Conservation (phyloP, 2,888 invertebrate genomes). For the Tinea semifulvella region DNA sequence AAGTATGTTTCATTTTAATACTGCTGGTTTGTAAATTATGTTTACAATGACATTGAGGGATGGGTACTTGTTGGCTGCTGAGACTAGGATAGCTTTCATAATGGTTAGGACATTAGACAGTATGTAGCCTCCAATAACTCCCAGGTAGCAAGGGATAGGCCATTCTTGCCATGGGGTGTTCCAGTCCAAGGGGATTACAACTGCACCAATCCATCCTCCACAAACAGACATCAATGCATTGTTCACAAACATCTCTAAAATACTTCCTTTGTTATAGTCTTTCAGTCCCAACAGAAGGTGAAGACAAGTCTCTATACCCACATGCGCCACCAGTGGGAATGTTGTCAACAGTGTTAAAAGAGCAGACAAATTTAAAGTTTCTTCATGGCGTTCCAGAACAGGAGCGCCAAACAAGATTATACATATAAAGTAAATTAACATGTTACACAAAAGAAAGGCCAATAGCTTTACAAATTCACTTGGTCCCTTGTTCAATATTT, state of each 20-base stretch:
- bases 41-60: slow-evolving; percentile 35
- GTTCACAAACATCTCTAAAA: slow-evolving; percentile 65
- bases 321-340: slow-evolving; percentile 69
- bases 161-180: slow-evolving; percentile 88
- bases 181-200: slow-evolving; percentile 91
- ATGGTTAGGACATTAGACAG: slow-evolving; percentile 65
- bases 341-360: slow-evolving; percentile 70
- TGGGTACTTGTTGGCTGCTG: slow-evolving; percentile 46
- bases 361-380: slow-evolving; percentile 72
- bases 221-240: slow-evolving; percentile 68
- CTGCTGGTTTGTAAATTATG: slow-evolving; percentile 22
- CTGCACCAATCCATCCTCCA: slow-evolving; percentile 86
- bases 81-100: slow-evolving; percentile 43
- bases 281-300: slow-evolving; percentile 62
- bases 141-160: slow-evolving; percentile 77
- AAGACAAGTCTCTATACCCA: slow-evolving; percentile 67
- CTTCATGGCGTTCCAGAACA: slow-evolving; percentile 68
- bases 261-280: slow-evolving; percentile 54
- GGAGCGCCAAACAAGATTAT: slow-evolving; percentile 77
- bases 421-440: slow-evolving; percentile 63
- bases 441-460: slow-evolving; percentile 48
- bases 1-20: background rate
- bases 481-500: slow-evolving; percentile 43
- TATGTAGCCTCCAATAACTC: slow-evolving; percentile 71
- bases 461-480: slow-evolving; percentile 61